These are phyloP conservation scores for Sturmia bella DNA, from an alignment of 2,888 invertebrate species.

Conservation along the genomic window DNA sequence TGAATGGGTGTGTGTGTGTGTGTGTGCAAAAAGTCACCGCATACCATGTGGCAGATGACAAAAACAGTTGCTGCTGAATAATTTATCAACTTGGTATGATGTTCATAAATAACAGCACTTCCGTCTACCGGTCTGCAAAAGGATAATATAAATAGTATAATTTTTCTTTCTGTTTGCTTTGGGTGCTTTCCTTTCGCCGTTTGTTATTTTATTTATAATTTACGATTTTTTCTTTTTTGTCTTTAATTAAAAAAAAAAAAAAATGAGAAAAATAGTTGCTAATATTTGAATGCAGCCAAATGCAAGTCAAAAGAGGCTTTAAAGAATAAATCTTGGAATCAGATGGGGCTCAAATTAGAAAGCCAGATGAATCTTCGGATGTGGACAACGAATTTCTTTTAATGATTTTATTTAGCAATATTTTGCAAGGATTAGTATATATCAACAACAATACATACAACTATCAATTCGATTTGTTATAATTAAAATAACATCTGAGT, in stretches of 20 bases:
- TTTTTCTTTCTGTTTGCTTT: too few species aligned
- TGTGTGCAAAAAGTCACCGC: background rate
- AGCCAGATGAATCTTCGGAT: too few species aligned
- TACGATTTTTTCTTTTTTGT: background rate
- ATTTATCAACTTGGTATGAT: slow-evolving; percentile 7
- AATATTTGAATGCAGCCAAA: background rate
- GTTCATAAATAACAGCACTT: slow-evolving; percentile 38
- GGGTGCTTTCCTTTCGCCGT: background rate
- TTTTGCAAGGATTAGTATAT: too few species aligned
- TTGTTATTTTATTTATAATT: background rate
- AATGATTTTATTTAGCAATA: too few species aligned
- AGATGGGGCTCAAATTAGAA: too few species aligned
- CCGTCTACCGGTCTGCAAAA: slow-evolving; percentile 52
- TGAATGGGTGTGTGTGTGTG: too few species aligned
- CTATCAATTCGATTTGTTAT: too few species aligned
- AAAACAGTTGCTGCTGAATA: background rate
- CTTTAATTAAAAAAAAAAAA: background rate
- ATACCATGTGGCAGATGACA: background rate
- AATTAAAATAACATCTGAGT: too few species aligned
- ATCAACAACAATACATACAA: too few species aligned
- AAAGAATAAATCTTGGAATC: background rate
- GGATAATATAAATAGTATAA: background rate
- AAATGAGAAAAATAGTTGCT: background rate
- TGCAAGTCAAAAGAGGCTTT: background rate
- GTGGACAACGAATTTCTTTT: too few species aligned